A percentile compares a stretch with the other conserved stretches of the same genome.
Evolutionary conservation across 2,797 vertebrate species (phyloP).

Genomic region (Neomorphus geoffroyi): DNA sequence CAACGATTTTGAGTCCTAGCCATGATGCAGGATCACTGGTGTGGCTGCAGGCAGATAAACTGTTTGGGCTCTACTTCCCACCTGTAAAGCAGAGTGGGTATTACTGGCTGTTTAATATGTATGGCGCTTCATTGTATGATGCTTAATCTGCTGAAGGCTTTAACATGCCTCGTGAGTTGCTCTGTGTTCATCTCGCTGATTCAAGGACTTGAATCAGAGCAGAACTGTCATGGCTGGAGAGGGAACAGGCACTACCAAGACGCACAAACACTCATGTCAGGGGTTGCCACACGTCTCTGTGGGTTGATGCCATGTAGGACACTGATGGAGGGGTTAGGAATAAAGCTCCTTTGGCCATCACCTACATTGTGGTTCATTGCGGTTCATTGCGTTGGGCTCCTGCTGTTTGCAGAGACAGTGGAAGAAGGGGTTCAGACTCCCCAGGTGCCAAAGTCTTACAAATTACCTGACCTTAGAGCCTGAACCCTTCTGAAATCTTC

Average conservation of each 20-base stretch:
- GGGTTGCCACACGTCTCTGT: fast-evolving
- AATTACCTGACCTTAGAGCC: neutral
- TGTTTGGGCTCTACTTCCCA: neutral
- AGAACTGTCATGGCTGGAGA: neutral
- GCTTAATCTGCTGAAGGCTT: neutral
- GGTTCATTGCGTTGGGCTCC: neutral
- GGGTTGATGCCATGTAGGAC: neutral
- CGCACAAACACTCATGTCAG: too few relatives aligned
- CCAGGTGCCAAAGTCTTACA: neutral
- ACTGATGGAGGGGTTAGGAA: neutral
- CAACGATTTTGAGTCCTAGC: fast-evolving
- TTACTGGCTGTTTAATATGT: neutral
- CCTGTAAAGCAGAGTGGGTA: neutral
- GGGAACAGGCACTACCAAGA: neutral
- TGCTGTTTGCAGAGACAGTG: neutral
- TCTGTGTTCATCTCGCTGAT: neutral
- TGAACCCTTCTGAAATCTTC: neutral
- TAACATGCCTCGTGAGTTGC: neutral
- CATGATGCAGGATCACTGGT: neutral
- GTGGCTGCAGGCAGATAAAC: neutral
- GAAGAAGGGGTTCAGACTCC: neutral
- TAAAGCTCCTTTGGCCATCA: neutral
- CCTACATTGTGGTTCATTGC: neutral
- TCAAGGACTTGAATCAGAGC: neutral
- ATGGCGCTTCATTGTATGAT: neutral